Evolutionary conservation across 1,140 invertebrate species (phyloP).

Genomic region (Cherax destructor): DNA sequence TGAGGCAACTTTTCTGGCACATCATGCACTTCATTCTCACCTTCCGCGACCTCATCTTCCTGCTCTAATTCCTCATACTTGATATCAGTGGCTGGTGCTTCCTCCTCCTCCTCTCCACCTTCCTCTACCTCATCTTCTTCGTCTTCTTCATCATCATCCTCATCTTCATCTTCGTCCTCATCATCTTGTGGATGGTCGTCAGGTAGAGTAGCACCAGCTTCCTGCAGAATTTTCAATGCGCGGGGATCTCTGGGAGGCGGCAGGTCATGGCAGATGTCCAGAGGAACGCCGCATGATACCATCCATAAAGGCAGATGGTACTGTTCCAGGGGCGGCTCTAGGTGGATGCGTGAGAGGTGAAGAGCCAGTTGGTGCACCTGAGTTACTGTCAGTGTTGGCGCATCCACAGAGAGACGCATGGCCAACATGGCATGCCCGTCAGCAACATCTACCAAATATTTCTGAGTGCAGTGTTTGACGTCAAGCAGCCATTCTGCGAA

Average conservation of each 20-base stretch:
- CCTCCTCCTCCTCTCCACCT: conserved; percentile 76
- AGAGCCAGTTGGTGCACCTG: conserved; percentile 79
- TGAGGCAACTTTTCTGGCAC: background rate
- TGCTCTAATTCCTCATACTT: conserved; percentile 67
- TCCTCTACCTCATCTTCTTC: conserved; percentile 79
- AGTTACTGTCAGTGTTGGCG: conserved; percentile 77
- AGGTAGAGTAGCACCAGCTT: conserved; percentile 81
- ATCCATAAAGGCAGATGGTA: conserved; percentile 76
- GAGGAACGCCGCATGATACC: conserved; percentile 72
- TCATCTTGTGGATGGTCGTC: conserved; percentile 66
- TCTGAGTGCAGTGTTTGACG: conserved; percentile 96
- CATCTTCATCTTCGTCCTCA: conserved; percentile 68
- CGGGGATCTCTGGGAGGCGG: conserved; percentile 79
- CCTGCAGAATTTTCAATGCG: conserved; percentile 81
- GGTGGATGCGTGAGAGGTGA: conserved; percentile 77
- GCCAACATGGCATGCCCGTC: conserved; percentile 93
- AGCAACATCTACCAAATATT: conserved; percentile 90
- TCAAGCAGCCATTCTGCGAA: conserved; percentile 96
- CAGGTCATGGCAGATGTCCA: conserved; percentile 72
- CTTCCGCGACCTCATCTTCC: conserved; percentile 44
- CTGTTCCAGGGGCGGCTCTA: conserved; percentile 75
- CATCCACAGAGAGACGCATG: conserved; percentile 85
- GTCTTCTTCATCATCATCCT: conserved; percentile 69
- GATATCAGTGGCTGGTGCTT: conserved; percentile 59
- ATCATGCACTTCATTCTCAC: background rate